Conservation (phyloP, 2,888 invertebrate species). For the Reticulitermes lucifugus region DNA sequence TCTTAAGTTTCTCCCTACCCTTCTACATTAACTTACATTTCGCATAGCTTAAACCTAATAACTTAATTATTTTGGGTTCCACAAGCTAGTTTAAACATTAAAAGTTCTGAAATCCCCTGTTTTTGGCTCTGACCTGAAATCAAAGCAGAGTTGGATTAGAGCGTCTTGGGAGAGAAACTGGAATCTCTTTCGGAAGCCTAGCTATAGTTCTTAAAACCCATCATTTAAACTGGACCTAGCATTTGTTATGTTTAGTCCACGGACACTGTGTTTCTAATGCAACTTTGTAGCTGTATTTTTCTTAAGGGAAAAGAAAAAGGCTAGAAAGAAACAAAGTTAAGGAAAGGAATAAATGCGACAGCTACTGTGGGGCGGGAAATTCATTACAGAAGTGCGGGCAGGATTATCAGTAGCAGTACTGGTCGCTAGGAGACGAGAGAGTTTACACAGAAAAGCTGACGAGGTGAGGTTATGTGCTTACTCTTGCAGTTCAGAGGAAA, state of each 20-base stretch:
- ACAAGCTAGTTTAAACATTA: no score
- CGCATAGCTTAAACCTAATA: no score
- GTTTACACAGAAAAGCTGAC: neutral
- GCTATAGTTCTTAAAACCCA: neutral
- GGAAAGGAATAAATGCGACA: constrained; percentile 9
- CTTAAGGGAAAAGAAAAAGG: neutral
- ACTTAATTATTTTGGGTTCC: no score
- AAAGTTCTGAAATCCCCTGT: no score
- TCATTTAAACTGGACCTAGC: neutral
- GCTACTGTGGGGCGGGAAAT: neutral
- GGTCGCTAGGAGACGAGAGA: neutral
- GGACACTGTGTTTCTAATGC: neutral
- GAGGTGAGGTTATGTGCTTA: neutral
- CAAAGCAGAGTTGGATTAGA: no score
- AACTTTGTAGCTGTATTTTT: neutral
- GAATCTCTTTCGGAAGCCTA: neutral
- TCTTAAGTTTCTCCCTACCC: no score
- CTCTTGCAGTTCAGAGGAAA: neutral
- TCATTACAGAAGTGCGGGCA: constrained; percentile 3
- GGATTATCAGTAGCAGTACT: neutral
- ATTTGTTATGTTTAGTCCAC: neutral
- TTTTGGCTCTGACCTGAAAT: no score
- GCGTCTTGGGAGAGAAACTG: no score
- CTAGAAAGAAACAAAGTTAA: neutral
- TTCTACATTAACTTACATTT: no score